A percentile compares a stretch with the other conserved stretches of the same genome.
These are phyloP conservation scores for Drosophila chauvacae DNA, from an alignment of 1,140 invertebrate genomes.

Conservation along the genomic window DNA sequence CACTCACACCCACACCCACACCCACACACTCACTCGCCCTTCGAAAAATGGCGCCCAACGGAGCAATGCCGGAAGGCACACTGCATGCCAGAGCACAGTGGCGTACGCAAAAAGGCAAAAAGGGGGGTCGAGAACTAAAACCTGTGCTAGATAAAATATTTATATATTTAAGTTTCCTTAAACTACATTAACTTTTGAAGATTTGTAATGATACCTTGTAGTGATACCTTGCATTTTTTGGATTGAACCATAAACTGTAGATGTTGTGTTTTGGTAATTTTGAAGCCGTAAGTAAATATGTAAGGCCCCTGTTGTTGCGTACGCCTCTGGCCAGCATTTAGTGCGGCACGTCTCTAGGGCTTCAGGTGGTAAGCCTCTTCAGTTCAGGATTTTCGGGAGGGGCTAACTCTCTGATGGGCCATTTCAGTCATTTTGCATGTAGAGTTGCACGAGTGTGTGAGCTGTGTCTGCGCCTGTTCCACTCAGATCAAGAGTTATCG, in stretches of 20 bases:
- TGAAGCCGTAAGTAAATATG: background rate
- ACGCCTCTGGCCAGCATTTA: constrained; percentile 28
- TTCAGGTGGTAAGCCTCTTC: constrained; percentile 45
- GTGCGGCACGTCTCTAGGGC: constrained; percentile 38
- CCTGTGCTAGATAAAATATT: background rate
- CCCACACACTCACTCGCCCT: constrained; percentile 8
- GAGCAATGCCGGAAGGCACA: constrained; percentile 30
- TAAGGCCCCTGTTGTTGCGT: background rate
- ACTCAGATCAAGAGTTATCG: constrained; percentile 36
- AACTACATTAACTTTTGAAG: background rate
- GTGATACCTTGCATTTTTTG: background rate
- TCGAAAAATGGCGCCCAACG: constrained; percentile 36
- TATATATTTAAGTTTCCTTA: background rate
- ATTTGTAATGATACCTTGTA: background rate
- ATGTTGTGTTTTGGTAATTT: background rate
- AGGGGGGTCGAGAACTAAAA: background rate
- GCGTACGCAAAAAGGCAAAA: background rate
- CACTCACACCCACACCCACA: background rate
- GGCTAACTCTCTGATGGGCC: constrained; percentile 35
- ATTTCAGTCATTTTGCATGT: constrained; percentile 46
- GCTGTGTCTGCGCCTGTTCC: constrained; percentile 22
- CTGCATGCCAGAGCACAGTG: constrained; percentile 26
- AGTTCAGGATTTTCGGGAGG: constrained; percentile 11
- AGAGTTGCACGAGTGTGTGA: constrained; percentile 26
- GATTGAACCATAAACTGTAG: background rate